A percentile compares a stretch with the other conserved stretches of the same genome.
phyloP scores from a whole-genome alignment of 2,113 vertebrate genomes.

The Anguilla japonica region DNA sequence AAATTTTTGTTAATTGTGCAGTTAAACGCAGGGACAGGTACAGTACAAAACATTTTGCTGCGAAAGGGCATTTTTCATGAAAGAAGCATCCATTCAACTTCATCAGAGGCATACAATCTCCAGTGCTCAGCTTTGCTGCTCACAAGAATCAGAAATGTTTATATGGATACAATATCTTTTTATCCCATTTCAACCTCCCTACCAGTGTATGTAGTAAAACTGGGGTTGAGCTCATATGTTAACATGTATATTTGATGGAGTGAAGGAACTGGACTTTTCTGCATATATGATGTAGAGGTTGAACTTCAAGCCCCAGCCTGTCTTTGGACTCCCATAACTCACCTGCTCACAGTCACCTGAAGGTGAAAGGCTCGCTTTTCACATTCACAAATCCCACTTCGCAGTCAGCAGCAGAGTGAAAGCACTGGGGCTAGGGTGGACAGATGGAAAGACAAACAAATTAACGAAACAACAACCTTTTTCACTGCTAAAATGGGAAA shows the following conservation, averaged over 20 bases:
- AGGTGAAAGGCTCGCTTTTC: background rate
- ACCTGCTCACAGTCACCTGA: background rate
- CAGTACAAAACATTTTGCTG: too few species aligned
- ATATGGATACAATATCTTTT: background rate
- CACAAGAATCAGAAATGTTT: too few species aligned
- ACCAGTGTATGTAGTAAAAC: too few species aligned
- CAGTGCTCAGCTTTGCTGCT: too few species aligned
- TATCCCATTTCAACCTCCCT: too few species aligned
- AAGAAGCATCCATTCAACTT: too few species aligned
- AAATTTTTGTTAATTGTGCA: too few species aligned
- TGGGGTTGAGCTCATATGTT: background rate
- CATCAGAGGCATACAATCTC: too few species aligned
- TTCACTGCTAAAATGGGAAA: slow-evolving; percentile 72
- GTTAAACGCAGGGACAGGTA: too few species aligned
- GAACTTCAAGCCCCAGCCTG: background rate
- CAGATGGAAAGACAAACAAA: background rate
- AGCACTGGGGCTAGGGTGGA: slow-evolving; percentile 20
- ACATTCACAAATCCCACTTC: background rate
- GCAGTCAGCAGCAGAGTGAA: background rate
- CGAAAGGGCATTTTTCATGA: too few species aligned
- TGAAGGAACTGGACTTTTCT: background rate
- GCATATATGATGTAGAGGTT: background rate
- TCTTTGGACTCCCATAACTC: background rate
- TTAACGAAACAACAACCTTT: slow-evolving; percentile 54
- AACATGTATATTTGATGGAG: background rate